Conservation (phyloP, 92 coral and sea anemone species). For the Porites rus region DNA sequence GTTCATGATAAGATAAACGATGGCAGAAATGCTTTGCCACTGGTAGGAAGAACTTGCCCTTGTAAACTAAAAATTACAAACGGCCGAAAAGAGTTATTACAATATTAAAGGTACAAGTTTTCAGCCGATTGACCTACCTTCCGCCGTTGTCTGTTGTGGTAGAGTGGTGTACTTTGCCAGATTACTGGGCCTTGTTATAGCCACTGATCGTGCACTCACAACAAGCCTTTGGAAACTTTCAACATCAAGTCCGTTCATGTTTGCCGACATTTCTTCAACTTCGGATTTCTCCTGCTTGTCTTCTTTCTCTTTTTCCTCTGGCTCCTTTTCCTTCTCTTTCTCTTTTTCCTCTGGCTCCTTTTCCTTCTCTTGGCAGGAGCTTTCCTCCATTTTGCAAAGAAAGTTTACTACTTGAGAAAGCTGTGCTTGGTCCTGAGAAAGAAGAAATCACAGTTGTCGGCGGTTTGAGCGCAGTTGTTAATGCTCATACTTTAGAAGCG, state of each 20-base stretch:
- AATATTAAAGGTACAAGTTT: too few species aligned
- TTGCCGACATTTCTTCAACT: conserved; percentile 37
- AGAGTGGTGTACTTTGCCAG: conserved; percentile 83
- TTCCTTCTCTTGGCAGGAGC: neutral
- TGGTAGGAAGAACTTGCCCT: too few species aligned
- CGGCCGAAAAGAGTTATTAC: too few species aligned
- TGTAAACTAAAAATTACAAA: too few species aligned
- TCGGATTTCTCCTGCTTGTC: neutral
- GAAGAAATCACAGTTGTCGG: too few species aligned
- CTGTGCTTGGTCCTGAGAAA: conserved; percentile 92
- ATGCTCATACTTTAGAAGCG: too few species aligned
- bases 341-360: neutral
- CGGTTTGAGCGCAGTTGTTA: neutral
- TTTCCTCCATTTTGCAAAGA: conserved; percentile 46
- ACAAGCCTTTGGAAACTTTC: conserved; percentile 95
- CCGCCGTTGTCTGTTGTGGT: conserved; percentile 31
- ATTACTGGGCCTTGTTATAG: conserved; percentile 92
- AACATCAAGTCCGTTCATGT: conserved; percentile 71
- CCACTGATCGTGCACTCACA: conserved; percentile 97
- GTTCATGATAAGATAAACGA: too few species aligned
- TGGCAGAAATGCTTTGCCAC: too few species aligned
- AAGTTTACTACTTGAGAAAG: conserved; percentile 84
- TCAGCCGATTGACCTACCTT: conserved; percentile 1
- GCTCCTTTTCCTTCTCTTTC: too few species aligned
- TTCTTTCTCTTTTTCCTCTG: conserved; percentile 39